A percentile compares a stretch with the other conserved stretches of the same genome.
These are phyloP conservation scores for Willowsia nigromaculata DNA, from an alignment of 2,888 invertebrate species.

Conservation along the genomic window DNA sequence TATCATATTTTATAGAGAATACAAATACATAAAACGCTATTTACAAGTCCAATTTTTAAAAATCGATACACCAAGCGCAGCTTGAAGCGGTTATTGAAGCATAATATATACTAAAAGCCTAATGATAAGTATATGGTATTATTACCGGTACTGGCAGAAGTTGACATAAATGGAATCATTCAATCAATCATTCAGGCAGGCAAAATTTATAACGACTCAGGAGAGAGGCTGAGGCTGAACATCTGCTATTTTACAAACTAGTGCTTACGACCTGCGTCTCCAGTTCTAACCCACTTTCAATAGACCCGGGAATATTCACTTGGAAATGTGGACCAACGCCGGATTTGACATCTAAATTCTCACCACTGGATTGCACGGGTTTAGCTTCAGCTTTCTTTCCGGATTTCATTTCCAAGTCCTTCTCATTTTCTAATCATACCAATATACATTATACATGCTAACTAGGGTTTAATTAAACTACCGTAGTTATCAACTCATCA, in stretches of 20 bases:
- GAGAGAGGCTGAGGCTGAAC: constrained; percentile 2
- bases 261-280: constrained; percentile 71
- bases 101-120: background rate
- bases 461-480: background rate
- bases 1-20: too few species aligned
- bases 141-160: constrained; percentile 63
- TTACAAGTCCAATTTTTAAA: too few species aligned
- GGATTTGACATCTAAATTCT: constrained; percentile 15
- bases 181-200: constrained; percentile 49
- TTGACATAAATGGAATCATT: constrained; percentile 48
- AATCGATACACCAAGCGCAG: background rate
- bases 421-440: constrained; percentile 57
- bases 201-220: constrained; percentile 31
- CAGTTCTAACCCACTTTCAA: constrained; percentile 61
- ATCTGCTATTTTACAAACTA: constrained; percentile 69
- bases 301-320: constrained; percentile 52
- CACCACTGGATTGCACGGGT: background rate
- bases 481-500: background rate
- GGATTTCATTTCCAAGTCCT: constrained; percentile 62
- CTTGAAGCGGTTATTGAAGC: background rate
- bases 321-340: constrained; percentile 56
- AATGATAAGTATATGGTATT: background rate
- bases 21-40: too few species aligned
- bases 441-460: constrained; percentile 52
- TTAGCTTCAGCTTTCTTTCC: constrained; percentile 31